phyloP scores from a whole-genome alignment of 2,888 invertebrate species.

The Drosophila incognita region DNA sequence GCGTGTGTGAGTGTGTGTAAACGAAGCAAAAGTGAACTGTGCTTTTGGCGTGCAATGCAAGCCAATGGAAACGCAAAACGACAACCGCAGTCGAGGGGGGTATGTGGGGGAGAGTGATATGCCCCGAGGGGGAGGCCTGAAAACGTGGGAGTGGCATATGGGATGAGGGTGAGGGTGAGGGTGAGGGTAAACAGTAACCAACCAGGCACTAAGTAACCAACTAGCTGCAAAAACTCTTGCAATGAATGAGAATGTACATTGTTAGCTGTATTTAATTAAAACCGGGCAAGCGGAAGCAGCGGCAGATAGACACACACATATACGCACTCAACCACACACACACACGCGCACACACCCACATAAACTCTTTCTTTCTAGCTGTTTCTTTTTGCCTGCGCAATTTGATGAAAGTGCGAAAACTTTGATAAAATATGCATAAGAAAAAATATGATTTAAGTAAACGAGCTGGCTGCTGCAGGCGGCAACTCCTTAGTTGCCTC shows the following conservation, averaged over 20 bases:
- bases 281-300: slow-evolving; percentile 33
- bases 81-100: slow-evolving; percentile 23
- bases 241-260: slow-evolving; percentile 71
- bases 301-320: slow-evolving; percentile 3
- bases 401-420: slow-evolving; percentile 57
- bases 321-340: background rate
- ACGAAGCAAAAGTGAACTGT: slow-evolving; percentile 3
- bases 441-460: slow-evolving; percentile 23
- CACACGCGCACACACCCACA: background rate
- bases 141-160: background rate
- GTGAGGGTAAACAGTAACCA: slow-evolving; percentile 1
- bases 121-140: background rate
- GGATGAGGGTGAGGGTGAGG: background rate
- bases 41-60: slow-evolving; percentile 33
- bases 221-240: slow-evolving; percentile 60
- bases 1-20: background rate
- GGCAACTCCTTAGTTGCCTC: background rate
- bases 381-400: slow-evolving; percentile 33
- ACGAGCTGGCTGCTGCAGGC: slow-evolving; percentile 13
- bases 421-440: slow-evolving; percentile 60
- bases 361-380: background rate
- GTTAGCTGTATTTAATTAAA: slow-evolving; percentile 71
- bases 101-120: background rate
- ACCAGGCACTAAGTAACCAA: slow-evolving; percentile 65
- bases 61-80: slow-evolving; percentile 42